Conservation (phyloP, 37 sponge, comb jelly and placozoan species). For the Ianthella basta region DNA sequence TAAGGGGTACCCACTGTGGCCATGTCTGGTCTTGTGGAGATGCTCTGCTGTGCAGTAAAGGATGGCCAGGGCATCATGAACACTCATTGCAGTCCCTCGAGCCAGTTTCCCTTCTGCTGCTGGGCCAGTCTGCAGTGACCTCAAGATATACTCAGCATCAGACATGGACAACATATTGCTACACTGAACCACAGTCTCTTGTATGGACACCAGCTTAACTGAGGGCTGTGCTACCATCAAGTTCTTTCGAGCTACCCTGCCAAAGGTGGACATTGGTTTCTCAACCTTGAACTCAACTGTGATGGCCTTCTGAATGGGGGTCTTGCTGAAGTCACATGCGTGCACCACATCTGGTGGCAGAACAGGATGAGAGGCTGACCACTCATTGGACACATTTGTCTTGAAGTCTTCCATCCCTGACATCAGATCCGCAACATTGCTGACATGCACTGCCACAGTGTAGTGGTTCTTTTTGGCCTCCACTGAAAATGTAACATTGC, state of each 20-base stretch:
- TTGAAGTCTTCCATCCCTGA: background rate
- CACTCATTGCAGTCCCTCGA: too few relatives aligned
- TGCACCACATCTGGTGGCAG: too few relatives aligned
- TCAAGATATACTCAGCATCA: background rate
- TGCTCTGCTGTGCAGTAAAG: background rate
- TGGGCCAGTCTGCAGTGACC: background rate
- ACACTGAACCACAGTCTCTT: background rate
- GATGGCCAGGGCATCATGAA: background rate
- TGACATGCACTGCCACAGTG: constrained; percentile 56
- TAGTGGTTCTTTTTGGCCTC: background rate
- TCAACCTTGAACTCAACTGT: too few relatives aligned
- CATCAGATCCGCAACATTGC: constrained; percentile 53
- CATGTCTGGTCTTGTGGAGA: background rate
- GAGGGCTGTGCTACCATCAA: too few relatives aligned
- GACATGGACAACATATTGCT: background rate
- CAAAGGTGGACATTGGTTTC: too few relatives aligned
- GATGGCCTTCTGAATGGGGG: too few relatives aligned
- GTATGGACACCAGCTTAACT: too few relatives aligned
- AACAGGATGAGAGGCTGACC: too few relatives aligned
- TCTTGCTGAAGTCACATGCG: too few relatives aligned
- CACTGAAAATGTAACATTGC: background rate
- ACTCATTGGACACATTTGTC: too few relatives aligned
- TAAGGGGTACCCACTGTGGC: background rate
- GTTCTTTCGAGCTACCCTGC: too few relatives aligned
- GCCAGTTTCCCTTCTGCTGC: too few relatives aligned